Conservation (phyloP, 2,888 invertebrate species). For the Drosophila greeni region DNA sequence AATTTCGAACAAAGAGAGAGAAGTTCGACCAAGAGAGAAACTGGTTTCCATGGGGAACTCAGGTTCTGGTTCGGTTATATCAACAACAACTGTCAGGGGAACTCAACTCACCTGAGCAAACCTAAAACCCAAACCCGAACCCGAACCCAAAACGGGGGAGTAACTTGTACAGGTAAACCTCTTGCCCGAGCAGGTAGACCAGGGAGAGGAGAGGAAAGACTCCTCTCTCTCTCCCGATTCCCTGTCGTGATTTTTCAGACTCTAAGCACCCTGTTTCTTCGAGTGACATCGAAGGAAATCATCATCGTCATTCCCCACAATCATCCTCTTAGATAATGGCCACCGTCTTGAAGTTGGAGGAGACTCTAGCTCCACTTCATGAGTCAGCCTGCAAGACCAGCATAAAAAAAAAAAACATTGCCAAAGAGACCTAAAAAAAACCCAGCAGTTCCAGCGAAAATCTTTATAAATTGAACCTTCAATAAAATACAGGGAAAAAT, state of each 20-base stretch:
- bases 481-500: neutral
- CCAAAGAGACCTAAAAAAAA: neutral
- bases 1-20: too few relatives aligned
- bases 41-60: conserved; percentile 53
- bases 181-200: conserved; percentile 36
- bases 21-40: conserved; percentile 33
- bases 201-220: neutral
- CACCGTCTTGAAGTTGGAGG: conserved; percentile 4
- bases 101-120: conserved; percentile 57
- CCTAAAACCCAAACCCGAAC: conserved; percentile 14
- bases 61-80: conserved; percentile 48
- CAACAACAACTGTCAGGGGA: conserved; percentile 38
- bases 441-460: conserved; percentile 20
- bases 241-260: conserved; percentile 7
- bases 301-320: conserved; percentile 3
- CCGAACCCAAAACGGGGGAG: conserved; percentile 29
- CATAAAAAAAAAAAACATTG: neutral
- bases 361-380: neutral
- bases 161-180: conserved; percentile 37
- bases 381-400: conserved; percentile 16
- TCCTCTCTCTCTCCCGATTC: neutral
- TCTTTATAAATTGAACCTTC: conserved; percentile 14
- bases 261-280: conserved; percentile 30
- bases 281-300: conserved; percentile 21
- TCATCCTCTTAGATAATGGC: conserved; percentile 17